Evolutionary conservation across 2,113 vertebrate genomes (phyloP).

Genomic region (Cyprinodon tularosa): DNA sequence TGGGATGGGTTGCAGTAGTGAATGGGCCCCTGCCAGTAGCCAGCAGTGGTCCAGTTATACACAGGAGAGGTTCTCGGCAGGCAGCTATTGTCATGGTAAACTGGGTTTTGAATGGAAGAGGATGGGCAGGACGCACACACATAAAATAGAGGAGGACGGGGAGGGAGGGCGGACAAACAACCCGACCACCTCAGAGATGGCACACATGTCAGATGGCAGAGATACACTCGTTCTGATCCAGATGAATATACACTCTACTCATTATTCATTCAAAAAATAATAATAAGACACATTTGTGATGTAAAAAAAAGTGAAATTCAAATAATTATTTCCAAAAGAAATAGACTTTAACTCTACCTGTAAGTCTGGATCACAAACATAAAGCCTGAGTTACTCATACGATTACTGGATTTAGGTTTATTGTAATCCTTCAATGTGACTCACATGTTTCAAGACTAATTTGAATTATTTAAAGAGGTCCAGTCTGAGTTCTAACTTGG

Average conservation of each 20-base stretch:
- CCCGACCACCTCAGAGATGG: conserved; percentile 73
- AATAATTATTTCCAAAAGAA: too few species aligned
- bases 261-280: background rate
- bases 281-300: too few species aligned
- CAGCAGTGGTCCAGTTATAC: conserved; percentile 62
- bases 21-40: conserved; percentile 73
- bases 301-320: too few species aligned
- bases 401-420: too few species aligned
- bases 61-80: conserved; percentile 71
- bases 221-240: background rate
- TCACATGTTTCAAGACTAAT: too few species aligned
- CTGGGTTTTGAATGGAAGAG: conserved; percentile 68
- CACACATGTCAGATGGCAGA: conserved; percentile 29
- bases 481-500: background rate
- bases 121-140: conserved; percentile 78
- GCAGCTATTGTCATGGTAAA: conserved; percentile 80
- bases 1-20: conserved; percentile 57
- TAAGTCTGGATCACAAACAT: too few species aligned
- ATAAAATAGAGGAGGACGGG: conserved; percentile 52
- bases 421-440: too few species aligned
- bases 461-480: too few species aligned
- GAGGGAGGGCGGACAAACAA: conserved; percentile 47
- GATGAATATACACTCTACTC: background rate
- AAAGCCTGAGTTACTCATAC: too few species aligned
- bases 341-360: too few species aligned